Evolutionary conservation across 1,140 invertebrate species (phyloP).

Genomic region (Drosophila grimshawi): DNA sequence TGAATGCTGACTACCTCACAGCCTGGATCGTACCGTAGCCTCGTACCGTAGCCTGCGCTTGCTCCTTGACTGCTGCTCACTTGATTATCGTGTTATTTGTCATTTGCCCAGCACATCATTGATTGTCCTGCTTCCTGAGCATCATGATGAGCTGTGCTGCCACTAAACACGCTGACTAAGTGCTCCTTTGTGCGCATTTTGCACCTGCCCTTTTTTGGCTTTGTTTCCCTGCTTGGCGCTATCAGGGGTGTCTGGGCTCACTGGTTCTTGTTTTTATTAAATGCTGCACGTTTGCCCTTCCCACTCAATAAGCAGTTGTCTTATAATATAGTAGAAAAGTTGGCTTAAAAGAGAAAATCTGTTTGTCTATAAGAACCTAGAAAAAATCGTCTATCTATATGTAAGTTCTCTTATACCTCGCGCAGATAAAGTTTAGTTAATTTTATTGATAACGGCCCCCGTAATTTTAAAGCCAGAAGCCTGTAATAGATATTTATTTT

Average conservation of each 20-base stretch:
- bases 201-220: slow-evolving; percentile 59
- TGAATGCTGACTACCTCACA: background rate
- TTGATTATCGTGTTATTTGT: slow-evolving; percentile 58
- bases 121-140: slow-evolving; percentile 26
- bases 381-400: too few species aligned
- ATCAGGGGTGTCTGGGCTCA: background rate
- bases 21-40: background rate
- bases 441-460: too few species aligned
- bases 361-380: background rate
- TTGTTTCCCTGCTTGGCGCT: slow-evolving; percentile 30
- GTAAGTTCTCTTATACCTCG: too few species aligned
- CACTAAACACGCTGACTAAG: slow-evolving; percentile 59
- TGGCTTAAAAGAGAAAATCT: background rate
- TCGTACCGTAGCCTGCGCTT: background rate
- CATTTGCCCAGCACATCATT: slow-evolving; percentile 37
- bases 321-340: background rate
- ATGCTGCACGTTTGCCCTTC: background rate
- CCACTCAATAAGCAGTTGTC: background rate
- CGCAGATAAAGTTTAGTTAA: too few species aligned
- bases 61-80: slow-evolving; percentile 44
- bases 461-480: too few species aligned
- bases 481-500: too few species aligned
- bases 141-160: slow-evolving; percentile 38
- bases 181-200: slow-evolving; percentile 76
- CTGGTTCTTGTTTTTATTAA: background rate